Conservation (phyloP, 2,888 invertebrate genomes). For the Opisthograptis luteolata region DNA sequence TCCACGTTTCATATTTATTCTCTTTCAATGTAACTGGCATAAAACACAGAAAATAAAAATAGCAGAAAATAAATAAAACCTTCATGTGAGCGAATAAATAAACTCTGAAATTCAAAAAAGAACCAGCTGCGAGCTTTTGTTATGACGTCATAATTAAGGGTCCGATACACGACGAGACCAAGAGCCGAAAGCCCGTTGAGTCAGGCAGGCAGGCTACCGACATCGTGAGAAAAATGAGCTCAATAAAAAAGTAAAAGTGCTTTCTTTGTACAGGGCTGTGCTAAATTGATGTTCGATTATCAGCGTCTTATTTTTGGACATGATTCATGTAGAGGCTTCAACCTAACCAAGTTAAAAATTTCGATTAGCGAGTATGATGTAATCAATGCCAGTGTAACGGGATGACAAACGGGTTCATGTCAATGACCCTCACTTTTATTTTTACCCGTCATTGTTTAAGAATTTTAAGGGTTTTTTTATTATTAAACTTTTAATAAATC, state of each 20-base stretch:
- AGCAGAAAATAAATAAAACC: slow-evolving; percentile 45
- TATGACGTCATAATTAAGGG: slow-evolving; percentile 80
- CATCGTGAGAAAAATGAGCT: slow-evolving; percentile 63
- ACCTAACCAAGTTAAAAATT: slow-evolving; percentile 60
- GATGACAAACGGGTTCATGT: slow-evolving; percentile 49
- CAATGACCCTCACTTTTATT: slow-evolving; percentile 45
- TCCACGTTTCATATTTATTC: slow-evolving; percentile 18
- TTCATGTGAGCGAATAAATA: slow-evolving; percentile 67
- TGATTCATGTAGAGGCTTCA: slow-evolving; percentile 77
- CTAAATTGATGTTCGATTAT: slow-evolving; percentile 72
- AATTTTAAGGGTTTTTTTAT: no score
- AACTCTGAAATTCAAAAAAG: slow-evolving; percentile 61
- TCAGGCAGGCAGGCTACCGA: slow-evolving; percentile 65
- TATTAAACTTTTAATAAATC: no score
- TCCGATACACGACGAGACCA: slow-evolving; percentile 58
- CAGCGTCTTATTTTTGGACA: slow-evolving; percentile 66
- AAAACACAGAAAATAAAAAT: slow-evolving; percentile 51
- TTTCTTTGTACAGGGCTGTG: slow-evolving; percentile 75
- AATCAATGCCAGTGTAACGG: slow-evolving; percentile 62
- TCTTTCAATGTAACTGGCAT: slow-evolving; percentile 46
- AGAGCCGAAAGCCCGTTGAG: slow-evolving; percentile 61
- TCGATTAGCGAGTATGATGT: slow-evolving; percentile 74
- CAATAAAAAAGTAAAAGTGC: slow-evolving; percentile 77
- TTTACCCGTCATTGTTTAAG: no score
- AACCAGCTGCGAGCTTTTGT: slow-evolving; percentile 50